Percentiles rank a stretch among this genome's conserved stretches.
Evolutionary conservation across 2,888 invertebrate species (phyloP).

Genomic region (Odontocolon sp.): DNA sequence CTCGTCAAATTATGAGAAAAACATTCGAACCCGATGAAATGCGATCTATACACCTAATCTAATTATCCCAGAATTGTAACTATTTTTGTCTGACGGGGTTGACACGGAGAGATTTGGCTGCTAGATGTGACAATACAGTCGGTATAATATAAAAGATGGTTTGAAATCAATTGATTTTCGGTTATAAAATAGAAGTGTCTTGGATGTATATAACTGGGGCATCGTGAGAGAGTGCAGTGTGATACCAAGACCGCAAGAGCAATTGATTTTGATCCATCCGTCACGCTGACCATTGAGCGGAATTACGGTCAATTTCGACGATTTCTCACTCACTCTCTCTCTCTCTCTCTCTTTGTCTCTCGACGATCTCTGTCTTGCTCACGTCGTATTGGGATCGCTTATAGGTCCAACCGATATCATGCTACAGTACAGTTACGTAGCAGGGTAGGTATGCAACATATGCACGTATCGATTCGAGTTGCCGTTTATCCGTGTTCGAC

Average conservation of each 20-base stretch:
- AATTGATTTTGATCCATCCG: conserved; percentile 79
- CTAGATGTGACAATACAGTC: too few relatives aligned
- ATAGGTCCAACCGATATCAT: conserved; percentile 32
- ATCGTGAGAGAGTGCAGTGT: not conserved
- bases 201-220: conserved; percentile 22
- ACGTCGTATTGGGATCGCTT: conserved; percentile 64
- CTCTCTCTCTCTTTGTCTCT: too few relatives aligned
- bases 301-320: conserved; percentile 79
- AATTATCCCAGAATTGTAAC: too few relatives aligned
- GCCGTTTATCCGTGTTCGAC: conserved; percentile 58
- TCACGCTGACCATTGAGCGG: conserved; percentile 78
- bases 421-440: conserved; percentile 8
- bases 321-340: conserved; percentile 60
- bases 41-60: too few relatives aligned
- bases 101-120: too few relatives aligned
- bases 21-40: too few relatives aligned
- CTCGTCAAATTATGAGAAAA: too few relatives aligned
- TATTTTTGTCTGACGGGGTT: too few relatives aligned
- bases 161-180: conserved; percentile 10
- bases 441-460: conserved; percentile 25
- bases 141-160: not conserved
- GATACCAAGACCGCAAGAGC: conserved; percentile 61
- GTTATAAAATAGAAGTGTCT: not conserved
- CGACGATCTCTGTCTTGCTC: too few relatives aligned
- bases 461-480: conserved; percentile 58